phyloP scores from a whole-genome alignment of 2,797 vertebrate genomes.

The Coracias cyanogaster region DNA sequence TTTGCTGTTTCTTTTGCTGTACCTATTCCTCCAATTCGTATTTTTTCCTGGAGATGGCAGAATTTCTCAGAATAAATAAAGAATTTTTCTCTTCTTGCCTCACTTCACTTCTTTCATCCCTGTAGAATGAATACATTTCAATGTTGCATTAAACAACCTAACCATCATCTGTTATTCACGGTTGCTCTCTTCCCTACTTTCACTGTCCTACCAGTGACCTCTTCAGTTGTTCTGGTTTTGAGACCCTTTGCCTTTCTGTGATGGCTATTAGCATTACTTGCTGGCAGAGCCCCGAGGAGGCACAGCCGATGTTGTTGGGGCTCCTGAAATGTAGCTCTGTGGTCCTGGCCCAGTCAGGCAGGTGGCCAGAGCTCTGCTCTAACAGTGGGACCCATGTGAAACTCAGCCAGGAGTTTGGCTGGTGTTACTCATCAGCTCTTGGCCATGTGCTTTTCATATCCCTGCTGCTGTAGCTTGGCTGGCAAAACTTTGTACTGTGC shows the following conservation, averaged over 20 bases:
- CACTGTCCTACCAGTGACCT: not conserved
- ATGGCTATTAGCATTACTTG: not conserved
- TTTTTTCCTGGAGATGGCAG: not conserved
- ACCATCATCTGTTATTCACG: not conserved
- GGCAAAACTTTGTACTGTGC: not conserved
- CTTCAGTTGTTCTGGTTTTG: not conserved
- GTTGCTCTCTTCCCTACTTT: not conserved
- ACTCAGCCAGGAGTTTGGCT: not conserved
- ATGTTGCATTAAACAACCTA: not conserved
- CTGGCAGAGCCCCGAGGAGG: not conserved
- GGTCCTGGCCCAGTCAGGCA: not conserved
- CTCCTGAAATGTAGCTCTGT: fast-evolving
- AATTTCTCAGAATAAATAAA: not conserved
- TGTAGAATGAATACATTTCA: not conserved
- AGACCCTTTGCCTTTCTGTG: not conserved
- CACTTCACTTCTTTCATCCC: not conserved
- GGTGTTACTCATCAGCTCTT: not conserved
- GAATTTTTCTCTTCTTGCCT: not conserved
- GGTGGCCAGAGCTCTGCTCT: not conserved
- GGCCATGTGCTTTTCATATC: not conserved
- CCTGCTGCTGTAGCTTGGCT: not conserved
- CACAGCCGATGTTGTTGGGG: fast-evolving
- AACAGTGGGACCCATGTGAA: not conserved
- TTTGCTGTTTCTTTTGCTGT: not conserved
- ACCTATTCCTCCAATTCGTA: not conserved